Conservation (phyloP, 2,888 invertebrate species). For the Drosophila rellima region DNA sequence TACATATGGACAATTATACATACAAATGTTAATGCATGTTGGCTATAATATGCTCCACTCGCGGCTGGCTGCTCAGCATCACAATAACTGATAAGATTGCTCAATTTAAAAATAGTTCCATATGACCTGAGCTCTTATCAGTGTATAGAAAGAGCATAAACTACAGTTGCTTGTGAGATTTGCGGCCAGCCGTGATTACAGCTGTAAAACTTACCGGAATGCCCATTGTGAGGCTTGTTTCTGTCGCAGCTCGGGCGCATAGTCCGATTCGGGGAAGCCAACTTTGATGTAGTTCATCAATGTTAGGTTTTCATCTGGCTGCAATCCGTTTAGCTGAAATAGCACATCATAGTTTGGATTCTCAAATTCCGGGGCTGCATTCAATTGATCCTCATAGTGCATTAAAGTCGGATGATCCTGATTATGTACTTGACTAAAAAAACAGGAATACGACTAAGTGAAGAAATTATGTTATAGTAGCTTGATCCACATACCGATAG, state of each 20-base stretch:
- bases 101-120: neutral
- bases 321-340: slow-evolving; percentile 89
- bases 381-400: slow-evolving; percentile 92
- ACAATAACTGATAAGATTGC: slow-evolving; percentile 3
- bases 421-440: slow-evolving; percentile 54
- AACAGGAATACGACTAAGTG: neutral
- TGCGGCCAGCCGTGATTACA: slow-evolving; percentile 13
- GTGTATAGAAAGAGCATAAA: neutral
- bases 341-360: slow-evolving; percentile 95
- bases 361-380: slow-evolving; percentile 94
- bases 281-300: slow-evolving; percentile 87
- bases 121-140: slow-evolving; percentile 21
- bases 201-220: slow-evolving; percentile 87
- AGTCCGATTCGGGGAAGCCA: slow-evolving; percentile 92
- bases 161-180: neutral
- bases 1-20: slow-evolving; percentile 39
- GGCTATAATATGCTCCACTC: slow-evolving; percentile 8
- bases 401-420: slow-evolving; percentile 82
- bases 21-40: slow-evolving; percentile 32
- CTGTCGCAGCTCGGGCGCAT: slow-evolving; percentile 93
- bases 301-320: slow-evolving; percentile 81
- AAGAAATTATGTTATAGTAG: no score
- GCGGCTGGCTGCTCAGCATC: slow-evolving; percentile 26
- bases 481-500: slow-evolving; percentile 90
- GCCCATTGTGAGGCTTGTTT: slow-evolving; percentile 97